phyloP scores from a whole-genome alignment of 2,797 vertebrate genomes.

The Melanotaenia maccullochi region DNA sequence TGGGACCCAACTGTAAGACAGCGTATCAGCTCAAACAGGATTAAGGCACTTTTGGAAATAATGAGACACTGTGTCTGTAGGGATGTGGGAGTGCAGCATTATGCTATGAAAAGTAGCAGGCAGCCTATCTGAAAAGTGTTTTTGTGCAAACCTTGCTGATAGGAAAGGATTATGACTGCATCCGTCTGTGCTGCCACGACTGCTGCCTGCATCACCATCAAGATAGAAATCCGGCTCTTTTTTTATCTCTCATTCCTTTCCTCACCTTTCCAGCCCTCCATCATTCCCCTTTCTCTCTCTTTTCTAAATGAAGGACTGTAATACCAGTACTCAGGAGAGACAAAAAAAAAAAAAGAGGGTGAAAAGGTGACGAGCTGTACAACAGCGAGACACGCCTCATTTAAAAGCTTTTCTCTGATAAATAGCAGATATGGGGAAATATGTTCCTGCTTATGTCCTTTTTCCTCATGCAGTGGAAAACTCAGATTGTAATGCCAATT shows the following conservation, averaged over 20 bases:
- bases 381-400: constrained; percentile 66
- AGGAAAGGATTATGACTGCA: constrained; percentile 59
- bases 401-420: constrained; percentile 54
- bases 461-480: constrained; percentile 58
- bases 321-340: constrained; percentile 43
- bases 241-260: constrained; percentile 56
- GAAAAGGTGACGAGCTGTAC: constrained; percentile 61
- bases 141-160: constrained; percentile 58
- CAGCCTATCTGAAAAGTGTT: constrained; percentile 47
- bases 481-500: constrained; percentile 58
- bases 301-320: constrained; percentile 47
- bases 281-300: constrained; percentile 21
- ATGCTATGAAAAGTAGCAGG: constrained; percentile 57
- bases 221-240: constrained; percentile 66
- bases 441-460: constrained; percentile 35
- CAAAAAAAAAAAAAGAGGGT: constrained; percentile 18
- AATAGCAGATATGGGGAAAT: constrained; percentile 43
- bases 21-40: constrained; percentile 36
- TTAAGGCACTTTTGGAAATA: constrained; percentile 48
- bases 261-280: constrained; percentile 58
- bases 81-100: constrained; percentile 39
- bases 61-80: constrained; percentile 48
- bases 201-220: constrained; percentile 41
- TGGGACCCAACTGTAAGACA: constrained; percentile 15
- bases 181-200: constrained; percentile 28